Base-by-base conservation (phyloP, 2,797 vertebrate species). In the Monodelphis domestica region DNA sequence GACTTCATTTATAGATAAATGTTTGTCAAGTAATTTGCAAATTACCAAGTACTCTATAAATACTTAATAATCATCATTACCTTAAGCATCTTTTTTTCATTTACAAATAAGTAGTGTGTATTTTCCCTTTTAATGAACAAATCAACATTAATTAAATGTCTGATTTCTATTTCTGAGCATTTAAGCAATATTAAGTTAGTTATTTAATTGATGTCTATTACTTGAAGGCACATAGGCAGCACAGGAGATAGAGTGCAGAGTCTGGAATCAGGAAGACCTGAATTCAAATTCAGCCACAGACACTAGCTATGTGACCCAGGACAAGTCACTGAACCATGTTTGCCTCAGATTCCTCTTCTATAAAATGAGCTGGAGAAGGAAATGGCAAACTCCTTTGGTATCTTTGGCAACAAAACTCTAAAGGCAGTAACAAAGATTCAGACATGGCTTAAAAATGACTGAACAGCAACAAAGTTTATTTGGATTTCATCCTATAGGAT, bases 21-120 rank as follows among this genome's bases (percentile, higher is more conserved):
- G 94, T 87, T 93, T 96, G 6, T 26, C 17, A 95, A 96, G 52
- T 95, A 95, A 97, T 96, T 97, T 94, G 93, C 54, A 94, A 96
- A 89, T 88, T 78, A 92, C 59, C 94, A 57, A 7, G 2, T 92
- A n/a, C 54, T 96, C 55, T 94, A 12, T 95, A 92, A 93, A 97
- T 97, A 93, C 95, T 89, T 96, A 94, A 78, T 52, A 90, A 87
- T 5, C 94, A 53, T 51, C 95, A 97, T 96, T 93, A 94, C 56
- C 26, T 1, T 53, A 45, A 92, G 50, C 78, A 93, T 94, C 88
- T 94, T 90, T 90, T 21, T 84, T 93, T 53, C 91, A 88, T 88
- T 95, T 78, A 92, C 28, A 93, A 84, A 91, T 95, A 70, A 70
- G 12, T 45, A 90, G 17, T 53, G 7, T 54, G 59, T 90, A 54